Conservation (phyloP, 1,140 invertebrate species). For the Leptopilina boulardi region DNA sequence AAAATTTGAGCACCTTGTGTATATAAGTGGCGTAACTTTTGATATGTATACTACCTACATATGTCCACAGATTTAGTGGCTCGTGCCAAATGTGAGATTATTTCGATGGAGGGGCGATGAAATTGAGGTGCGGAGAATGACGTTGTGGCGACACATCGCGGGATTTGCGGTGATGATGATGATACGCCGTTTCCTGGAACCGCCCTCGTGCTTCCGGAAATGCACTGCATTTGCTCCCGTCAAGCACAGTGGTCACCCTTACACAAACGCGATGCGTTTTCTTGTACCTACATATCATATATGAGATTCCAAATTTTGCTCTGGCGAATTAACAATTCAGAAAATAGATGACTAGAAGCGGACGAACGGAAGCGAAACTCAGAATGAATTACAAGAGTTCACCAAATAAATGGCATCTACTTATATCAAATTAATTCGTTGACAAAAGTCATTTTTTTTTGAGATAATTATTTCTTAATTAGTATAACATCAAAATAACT, state of each 20-base stretch:
- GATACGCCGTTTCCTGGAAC: conserved; percentile 22
- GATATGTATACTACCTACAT: no score
- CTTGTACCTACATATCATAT: no score
- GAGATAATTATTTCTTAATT: background rate
- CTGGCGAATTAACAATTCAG: conserved; percentile 22
- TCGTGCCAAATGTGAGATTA: conserved; percentile 21
- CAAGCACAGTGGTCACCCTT: conserved; percentile 10
- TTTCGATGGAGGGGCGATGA: conserved; percentile 8
- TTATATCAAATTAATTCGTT: background rate
- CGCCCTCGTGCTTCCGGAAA: conserved; percentile 24
- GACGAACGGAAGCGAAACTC: background rate
- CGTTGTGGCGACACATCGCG: background rate
- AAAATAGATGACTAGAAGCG: background rate
- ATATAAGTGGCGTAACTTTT: conserved; percentile 17
- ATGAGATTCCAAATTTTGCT: conserved; percentile 22
- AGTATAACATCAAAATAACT: no score
- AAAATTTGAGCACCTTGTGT: background rate
- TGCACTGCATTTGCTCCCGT: conserved; percentile 4
- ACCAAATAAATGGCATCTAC: background rate
- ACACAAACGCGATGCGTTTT: background rate
- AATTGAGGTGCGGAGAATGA: conserved; percentile 3
- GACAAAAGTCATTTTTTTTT: background rate
- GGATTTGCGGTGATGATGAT: conserved; percentile 18
- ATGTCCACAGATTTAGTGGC: conserved; percentile 1
- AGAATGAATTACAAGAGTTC: background rate